phyloP scores from a whole-genome alignment of 2,797 vertebrate genomes.

The Manis crassicaudata region DNA sequence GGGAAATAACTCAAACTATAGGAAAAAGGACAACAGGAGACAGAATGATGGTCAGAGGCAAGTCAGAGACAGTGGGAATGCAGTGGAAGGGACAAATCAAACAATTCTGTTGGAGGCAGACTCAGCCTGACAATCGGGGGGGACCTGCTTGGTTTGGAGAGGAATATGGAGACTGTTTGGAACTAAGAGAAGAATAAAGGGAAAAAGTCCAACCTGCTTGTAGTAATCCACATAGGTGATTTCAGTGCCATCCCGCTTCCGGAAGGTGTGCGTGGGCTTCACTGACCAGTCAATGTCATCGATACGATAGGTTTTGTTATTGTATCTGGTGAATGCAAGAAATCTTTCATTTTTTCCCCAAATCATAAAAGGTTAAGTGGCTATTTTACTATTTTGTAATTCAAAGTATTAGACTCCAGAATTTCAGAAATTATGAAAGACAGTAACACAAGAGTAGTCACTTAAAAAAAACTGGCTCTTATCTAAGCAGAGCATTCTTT shows the following conservation, averaged over 20 bases:
- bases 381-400: background rate
- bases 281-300: slow-evolving; percentile 84
- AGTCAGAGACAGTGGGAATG: background rate
- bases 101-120: background rate
- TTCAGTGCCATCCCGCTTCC: slow-evolving; percentile 76
- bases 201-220: slow-evolving; percentile 74
- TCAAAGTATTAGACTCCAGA: background rate
- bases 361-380: background rate
- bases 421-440: background rate
- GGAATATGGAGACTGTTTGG: background rate
- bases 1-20: background rate
- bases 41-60: background rate
- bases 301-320: slow-evolving; percentile 84
- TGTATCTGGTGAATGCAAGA: slow-evolving; percentile 79
- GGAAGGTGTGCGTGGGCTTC: slow-evolving; percentile 80
- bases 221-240: slow-evolving; percentile 84
- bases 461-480: background rate
- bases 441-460: background rate
- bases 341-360: background rate
- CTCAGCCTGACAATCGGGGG: background rate
- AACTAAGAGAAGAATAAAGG: background rate
- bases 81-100: background rate
- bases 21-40: background rate
- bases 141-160: background rate
- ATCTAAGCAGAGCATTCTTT: background rate